Base-by-base conservation (phyloP, 2,797 vertebrate species). In the Chromis chromis region DNA sequence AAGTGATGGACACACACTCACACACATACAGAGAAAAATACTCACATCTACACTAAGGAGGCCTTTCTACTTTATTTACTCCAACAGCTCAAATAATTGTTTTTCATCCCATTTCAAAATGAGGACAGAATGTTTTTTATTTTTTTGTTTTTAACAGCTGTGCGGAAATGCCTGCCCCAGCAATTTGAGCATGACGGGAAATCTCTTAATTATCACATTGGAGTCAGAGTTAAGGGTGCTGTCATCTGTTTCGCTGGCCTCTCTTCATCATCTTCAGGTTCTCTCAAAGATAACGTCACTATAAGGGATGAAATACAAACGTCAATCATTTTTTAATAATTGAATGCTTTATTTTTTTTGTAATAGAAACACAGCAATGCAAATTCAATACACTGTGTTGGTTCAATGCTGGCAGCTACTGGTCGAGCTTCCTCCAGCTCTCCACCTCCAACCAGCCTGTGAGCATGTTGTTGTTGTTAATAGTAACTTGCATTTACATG, bases 41-140 rank as follows among this genome's bases (percentile, higher is more conserved):
- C 73, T 31, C 40, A 44, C 60, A 64, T 67, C 14, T 53, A 68
- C 67, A 67, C 59, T 65, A 74, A 46, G n/a, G 50, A 76, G 60
- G 31, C 63, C n/a, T 76, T 70, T 86, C 71, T 75, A 58, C 82
- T 83, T 87, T 89, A 88, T 90, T 91, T 90, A 90, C 76, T 82
- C 55, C 70, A 74, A 36, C 74, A 82, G 65, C 65, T 84, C 73
- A 79, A 88, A 89, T 88, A 88, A 83, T 82, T 75, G 61, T 86
- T 85, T 77, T 79, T 80, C 65, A 39, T 64, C 67, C 13, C n/a
- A 28, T 71, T 79, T 78, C 71, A 27, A 84, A 84, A 86, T 25
- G 28, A 78, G 62, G 70, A 86, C 57, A 72, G 31, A 1, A 8
- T 31, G 8, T 73, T 88, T 76, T 40, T 64, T 76, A 65, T 49